Evolutionary conservation across 2,113 vertebrate species (phyloP), one percentile per base, ranked within the genome.

Genomic region (Xenopus tropicalis): DNA sequence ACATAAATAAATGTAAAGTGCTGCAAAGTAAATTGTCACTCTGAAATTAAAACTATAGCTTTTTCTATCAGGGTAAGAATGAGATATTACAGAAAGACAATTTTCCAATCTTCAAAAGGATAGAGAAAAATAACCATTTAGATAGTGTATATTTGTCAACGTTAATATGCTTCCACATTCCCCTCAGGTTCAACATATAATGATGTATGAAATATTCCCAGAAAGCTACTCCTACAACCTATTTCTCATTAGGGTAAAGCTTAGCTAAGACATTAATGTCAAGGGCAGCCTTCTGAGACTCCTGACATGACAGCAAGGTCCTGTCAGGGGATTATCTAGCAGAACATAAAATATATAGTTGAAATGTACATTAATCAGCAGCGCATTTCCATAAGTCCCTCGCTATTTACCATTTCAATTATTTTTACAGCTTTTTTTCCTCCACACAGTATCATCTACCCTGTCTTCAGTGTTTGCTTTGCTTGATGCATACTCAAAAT

Each of bases 191-290:
- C 59, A 74, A 52, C 65, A 69, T 68, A 62, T 69, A 74, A 74
- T 74, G 72, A 74, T 68, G 58, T 74, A 74, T 74, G 72, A 68
- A 68, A 74, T 62, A 69, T 74, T 74, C 72, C 72, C 64, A 67
- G 56, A 74, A 74, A 74, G 67, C 43, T 68, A 68, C 72, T 74
- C 65, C 64, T 52, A 58, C 61, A 57, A 74, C 66, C 65, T 52
- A 74, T 74, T 74, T 74, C 72, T 74, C 72, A 74, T 74, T 74
- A 74, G 72, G 20, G 57, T 62, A 69, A 74, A 67, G 65, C 72
- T 68, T 74, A 74, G 66, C 65, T 29, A 23, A 74, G 72, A 74
- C 65, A 74, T 74, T 74, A 68, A 74, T 74, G 72, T 74, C 72
- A 74, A 74, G 57, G 72, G 57, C 72, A 74, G 72, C 68, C 72